Evolutionary conservation across 2,797 vertebrate species (phyloP), one percentile per base, ranked within the genome.

Genomic region (Pangasius macronema): DNA sequence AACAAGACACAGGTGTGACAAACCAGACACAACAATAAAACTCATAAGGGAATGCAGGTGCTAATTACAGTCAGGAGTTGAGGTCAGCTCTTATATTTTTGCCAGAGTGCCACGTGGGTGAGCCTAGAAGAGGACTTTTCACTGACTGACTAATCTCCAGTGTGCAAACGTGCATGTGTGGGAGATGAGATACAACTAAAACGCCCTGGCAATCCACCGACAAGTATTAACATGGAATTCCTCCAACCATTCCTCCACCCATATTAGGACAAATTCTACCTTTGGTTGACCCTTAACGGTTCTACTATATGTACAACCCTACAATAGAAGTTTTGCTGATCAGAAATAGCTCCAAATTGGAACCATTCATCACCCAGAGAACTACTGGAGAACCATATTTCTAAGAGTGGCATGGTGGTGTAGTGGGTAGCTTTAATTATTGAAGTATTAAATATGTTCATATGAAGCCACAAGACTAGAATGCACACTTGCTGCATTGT

Each of bases 11-110:
- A 42, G 57, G 24, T 82, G 57, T 46, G 24, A 82, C 16, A 46
- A 82, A 65, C 42, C 42, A 65, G 81, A 82, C 81, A 82, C 81
- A 82, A 82, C 80, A 82, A 49, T 42, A 42, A 20, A 42, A 57
- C 46, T 80, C 63, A 63, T 30, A 57, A 77, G 30, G 79, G 27
- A 53, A 5, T 65, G 59, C 59, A 49, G 16, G 80, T 82, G 57
- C 80, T 65, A 82, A 82, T 82, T 82, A 49, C 57, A 82, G 79
- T 61, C 24, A 42, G 27, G 57, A 63, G 39, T 82, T 46, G 36
- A 82, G 39, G 24, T 42, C 36, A 42, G 36, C 6, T 61, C 55
- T 42, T 42, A 27, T 30, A 79, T 57, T 55, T 77, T 33, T 61
- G 14, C 80, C 55, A 27, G 53, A 13, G 33, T 11, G 7, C 55